Conservation (phyloP, 2,797 vertebrate species). For the Artibeus lituratus region DNA sequence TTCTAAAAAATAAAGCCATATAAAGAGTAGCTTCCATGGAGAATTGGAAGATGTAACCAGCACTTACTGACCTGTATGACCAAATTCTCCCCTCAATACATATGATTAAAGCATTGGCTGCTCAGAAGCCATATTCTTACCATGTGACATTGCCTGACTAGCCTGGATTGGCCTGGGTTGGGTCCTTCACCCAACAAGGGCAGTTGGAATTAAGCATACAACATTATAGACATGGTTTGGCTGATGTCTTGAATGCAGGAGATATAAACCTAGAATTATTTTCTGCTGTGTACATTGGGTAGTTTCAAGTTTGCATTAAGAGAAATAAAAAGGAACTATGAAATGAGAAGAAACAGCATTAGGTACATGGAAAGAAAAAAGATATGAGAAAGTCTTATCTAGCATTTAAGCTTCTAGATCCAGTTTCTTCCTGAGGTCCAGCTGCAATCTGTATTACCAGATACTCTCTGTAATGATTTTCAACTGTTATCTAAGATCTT, state of each 20-base stretch:
- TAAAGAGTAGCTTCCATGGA: neutral
- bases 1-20: neutral
- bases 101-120: neutral
- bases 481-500: neutral
- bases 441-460: neutral
- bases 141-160: neutral
- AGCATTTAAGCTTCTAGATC: neutral
- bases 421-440: neutral
- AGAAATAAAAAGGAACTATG: neutral
- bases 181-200: neutral
- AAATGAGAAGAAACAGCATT: neutral
- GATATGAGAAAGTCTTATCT: neutral
- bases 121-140: neutral
- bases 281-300: neutral
- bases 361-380: neutral
- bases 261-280: neutral
- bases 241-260: neutral
- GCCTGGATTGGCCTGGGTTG: neutral
- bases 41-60: neutral
- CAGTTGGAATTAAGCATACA: neutral
- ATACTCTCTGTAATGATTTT: neutral
- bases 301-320: neutral
- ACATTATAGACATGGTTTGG: neutral
- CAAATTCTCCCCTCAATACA: neutral
- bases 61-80: neutral